Evolutionary conservation across 2,113 vertebrate species (phyloP), one percentile per base, ranked within the genome.

Genomic region (Struthio camelus): DNA sequence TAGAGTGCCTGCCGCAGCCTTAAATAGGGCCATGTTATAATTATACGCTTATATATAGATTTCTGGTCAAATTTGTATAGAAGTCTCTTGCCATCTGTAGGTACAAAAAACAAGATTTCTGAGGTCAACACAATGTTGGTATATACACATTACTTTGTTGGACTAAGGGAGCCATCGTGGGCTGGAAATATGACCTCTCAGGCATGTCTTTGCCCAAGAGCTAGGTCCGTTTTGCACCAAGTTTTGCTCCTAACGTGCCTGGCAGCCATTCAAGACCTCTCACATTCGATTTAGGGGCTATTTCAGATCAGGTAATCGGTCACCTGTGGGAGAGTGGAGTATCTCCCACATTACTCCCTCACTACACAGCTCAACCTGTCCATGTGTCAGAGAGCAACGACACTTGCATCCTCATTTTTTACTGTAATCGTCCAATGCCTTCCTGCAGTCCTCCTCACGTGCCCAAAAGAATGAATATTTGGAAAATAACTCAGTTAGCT

Each of bases 151-250:
- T 15, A 3, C 34, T 24, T 27, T 27, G 6, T 6, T 44, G 12
- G 44, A 46, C 13, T 14, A 13, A 38, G 1, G 2, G 24, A 87
- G 13, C 19, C 19, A 7, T 54, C 42, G 6, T 1, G 9, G 4
- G n/a, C 1, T 5, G 25, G 51, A 59, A 19, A 8, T 10, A 27
- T 62, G 70, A 51, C 44, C 53, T 76, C 25, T 24, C 14, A 4
- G 51, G 14, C 10, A 11, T 1, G 2, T 22, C 53, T 32, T 32
- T n/a, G 30, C 61, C 67, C n/a, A 58, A 67, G 15, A 36, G 19
- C 32, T 61, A 32, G 6, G 32, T 10, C 54, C 62, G 38, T 32
- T 46, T 44, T 17, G 15, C 42, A 30, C 5, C 69, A 20, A 0
- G 19, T n/a, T n/a, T 59, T 50, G 40, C 23, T 28, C 23, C 14